These are phyloP conservation scores for Chrysomela aeneicollis DNA, from an alignment of 2,888 invertebrate genomes.

Conservation along the genomic window DNA sequence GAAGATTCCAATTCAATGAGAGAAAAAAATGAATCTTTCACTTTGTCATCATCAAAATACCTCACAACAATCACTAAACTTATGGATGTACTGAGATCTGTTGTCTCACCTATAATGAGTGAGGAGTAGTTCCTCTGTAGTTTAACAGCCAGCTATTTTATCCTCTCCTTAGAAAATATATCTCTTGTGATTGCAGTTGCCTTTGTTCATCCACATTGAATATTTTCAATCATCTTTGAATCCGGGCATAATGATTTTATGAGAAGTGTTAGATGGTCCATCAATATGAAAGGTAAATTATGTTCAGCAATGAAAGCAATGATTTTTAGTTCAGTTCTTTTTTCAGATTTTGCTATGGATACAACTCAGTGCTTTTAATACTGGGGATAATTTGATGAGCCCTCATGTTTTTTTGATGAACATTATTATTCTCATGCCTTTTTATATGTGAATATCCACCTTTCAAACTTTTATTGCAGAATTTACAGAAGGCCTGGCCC, in stretches of 20 bases:
- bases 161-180: too few species aligned
- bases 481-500: too few species aligned
- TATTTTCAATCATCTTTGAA: slow-evolving; percentile 23
- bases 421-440: too few species aligned
- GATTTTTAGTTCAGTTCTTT: background rate
- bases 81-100: slow-evolving; percentile 6
- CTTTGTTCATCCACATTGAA: too few species aligned
- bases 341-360: too few species aligned
- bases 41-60: slow-evolving; percentile 1
- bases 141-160: too few species aligned
- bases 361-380: too few species aligned
- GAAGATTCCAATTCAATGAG: background rate
- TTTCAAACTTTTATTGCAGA: too few species aligned
- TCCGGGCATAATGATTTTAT: background rate
- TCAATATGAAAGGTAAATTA: background rate
- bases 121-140: background rate
- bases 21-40: slow-evolving; percentile 5
- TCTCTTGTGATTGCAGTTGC: slow-evolving; percentile 8
- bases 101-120: slow-evolving; percentile 12
- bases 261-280: background rate
- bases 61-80: slow-evolving; percentile 7
- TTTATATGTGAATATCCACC: too few species aligned
- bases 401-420: too few species aligned
- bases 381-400: too few species aligned
- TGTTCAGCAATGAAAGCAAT: background rate